Conservation (phyloP, 1,140 invertebrate species). For the Bombus cullumanus region DNA sequence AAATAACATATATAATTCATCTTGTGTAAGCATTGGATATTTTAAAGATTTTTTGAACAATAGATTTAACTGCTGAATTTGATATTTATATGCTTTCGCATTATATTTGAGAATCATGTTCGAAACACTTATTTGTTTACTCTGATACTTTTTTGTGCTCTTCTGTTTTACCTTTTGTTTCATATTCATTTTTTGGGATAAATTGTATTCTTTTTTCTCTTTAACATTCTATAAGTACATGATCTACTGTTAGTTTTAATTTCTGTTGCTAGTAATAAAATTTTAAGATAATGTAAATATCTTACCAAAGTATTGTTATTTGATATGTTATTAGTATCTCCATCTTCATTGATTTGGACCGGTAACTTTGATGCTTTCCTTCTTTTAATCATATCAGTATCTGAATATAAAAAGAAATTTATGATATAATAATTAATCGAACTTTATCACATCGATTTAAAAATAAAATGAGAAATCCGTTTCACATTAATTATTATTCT, state of each 20-base stretch:
- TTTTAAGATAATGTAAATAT: not conserved
- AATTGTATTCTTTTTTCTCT: not conserved
- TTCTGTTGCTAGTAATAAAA: not conserved
- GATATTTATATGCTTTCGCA: not conserved
- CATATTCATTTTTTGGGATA: not conserved
- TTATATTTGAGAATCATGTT: not conserved
- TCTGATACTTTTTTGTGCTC: not conserved
- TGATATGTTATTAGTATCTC: not conserved
- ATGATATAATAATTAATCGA: not conserved
- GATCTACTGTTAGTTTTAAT: not conserved
- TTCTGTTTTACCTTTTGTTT: not conserved
- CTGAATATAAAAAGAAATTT: not conserved
- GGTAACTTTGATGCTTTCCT: not conserved
- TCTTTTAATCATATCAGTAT: not conserved
- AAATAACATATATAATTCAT: constrained; percentile 24
- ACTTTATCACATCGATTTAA: too few relatives aligned
- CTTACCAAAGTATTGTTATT: constrained; percentile 10
- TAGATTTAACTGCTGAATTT: constrained; percentile 1
- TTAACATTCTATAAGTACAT: not conserved
- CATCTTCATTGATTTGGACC: not conserved
- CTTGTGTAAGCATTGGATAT: constrained; percentile 11
- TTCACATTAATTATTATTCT: not conserved
- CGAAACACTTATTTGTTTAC: not conserved
- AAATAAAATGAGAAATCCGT: not conserved
- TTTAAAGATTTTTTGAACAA: not conserved